Conservation (phyloP, 2,888 invertebrate species). For the Nomada lathburiana region DNA sequence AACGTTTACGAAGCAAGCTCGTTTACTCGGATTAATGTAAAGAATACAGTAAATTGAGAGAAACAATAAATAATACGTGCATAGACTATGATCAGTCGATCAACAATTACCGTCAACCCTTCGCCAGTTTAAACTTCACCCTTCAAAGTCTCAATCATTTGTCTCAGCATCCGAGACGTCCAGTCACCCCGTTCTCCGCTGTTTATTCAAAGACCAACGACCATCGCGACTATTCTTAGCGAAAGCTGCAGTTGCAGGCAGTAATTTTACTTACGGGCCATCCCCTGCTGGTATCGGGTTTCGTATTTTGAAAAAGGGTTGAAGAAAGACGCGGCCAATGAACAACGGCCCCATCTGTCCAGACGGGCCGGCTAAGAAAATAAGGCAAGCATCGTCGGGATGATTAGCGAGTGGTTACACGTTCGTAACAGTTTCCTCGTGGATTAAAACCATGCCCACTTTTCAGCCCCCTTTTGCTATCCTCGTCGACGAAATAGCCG, state of each 20-base stretch:
- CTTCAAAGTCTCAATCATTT: not conserved
- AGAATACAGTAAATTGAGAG: no score
- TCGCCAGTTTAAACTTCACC: not conserved
- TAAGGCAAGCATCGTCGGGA: slow-evolving; percentile 70
- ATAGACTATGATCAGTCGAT: not conserved
- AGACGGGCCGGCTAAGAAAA: slow-evolving; percentile 75
- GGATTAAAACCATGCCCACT: slow-evolving; percentile 67
- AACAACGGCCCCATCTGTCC: slow-evolving; percentile 68
- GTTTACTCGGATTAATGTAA: no score
- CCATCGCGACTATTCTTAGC: slow-evolving; percentile 5
- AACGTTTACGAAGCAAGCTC: no score
- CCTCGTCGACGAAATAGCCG: slow-evolving; percentile 79
- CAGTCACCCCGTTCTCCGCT: not conserved
- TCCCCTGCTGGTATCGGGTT: slow-evolving; percentile 62
- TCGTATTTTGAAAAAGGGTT: slow-evolving; percentile 71
- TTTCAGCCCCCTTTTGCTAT: slow-evolving; percentile 26
- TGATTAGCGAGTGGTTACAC: slow-evolving; percentile 54
- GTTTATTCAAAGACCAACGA: slow-evolving; percentile 5
- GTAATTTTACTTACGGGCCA: not conserved
- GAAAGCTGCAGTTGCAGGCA: not conserved
- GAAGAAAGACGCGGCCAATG: slow-evolving; percentile 21
- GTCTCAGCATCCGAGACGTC: not conserved
- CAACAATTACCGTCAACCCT: not conserved
- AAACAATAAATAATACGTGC: no score
- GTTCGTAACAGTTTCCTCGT: slow-evolving; percentile 73